Base-by-base conservation (phyloP, 2,113 vertebrate genomes). In the Microcebus murinus region DNA sequence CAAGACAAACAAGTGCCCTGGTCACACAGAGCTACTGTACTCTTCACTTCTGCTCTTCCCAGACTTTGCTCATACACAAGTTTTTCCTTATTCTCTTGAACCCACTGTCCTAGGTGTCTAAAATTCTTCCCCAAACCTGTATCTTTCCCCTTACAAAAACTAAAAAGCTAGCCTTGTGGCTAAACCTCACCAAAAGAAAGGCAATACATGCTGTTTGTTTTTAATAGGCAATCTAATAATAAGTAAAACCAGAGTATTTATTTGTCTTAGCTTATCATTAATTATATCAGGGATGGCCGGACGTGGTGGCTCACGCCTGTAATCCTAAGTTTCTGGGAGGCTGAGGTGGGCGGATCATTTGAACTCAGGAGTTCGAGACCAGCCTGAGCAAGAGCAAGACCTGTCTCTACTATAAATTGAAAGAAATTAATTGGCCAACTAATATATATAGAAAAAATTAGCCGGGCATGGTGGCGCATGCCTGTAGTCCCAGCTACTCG, bases 11-110 rank as follows among this genome's bases (percentile, higher is more conserved):
- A 27, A 15, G 4, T 45, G 29, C 4, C 18, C 71, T 11, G 59
- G 36, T 31, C 25, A 12, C 57, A 15, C 0, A 1, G 15, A 29
- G 52, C 12, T 1, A 3, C 13, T 0, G 20, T 13, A 4, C 29
- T 48, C 15, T 6, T 77, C 45, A n/a, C 15, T 34, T 27, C 17
- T 9, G 29, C 50, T 50, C 90, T 45, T 59, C 61, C 31, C 1
- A 23, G 39, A 55, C 48, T 61, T 50, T 18, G 55, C 93, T 73
- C 82, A 14, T 8, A 34, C 0, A 1, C 34, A 18, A 14, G 23
- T 23, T 76, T 55, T 39, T n/a, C 70, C 45, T 77, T 61, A 67
- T 70, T 39, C 36, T 82, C 55, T 21, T 71, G 36, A 61, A 45
- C 68, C 68, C 74, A 45, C 23, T 29, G 13, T 55, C 15, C 39